Percentiles rank a stretch among this genome's conserved stretches.
These are phyloP conservation scores for Acleris laterana DNA, from an alignment of 2,888 invertebrate genomes.

Conservation along the genomic window DNA sequence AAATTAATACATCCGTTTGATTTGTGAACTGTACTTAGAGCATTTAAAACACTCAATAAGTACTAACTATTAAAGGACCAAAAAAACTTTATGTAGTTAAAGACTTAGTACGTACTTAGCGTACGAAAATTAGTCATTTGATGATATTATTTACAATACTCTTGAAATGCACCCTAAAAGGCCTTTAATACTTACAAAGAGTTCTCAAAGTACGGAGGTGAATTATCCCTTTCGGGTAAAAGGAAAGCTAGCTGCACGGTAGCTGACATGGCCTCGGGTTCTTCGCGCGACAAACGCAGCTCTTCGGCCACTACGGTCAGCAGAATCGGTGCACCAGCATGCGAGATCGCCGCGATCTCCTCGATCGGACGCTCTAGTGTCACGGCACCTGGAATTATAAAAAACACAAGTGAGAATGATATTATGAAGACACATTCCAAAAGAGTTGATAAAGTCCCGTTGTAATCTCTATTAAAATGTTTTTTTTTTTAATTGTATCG, in stretches of 20 bases:
- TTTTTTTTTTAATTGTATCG: too few relatives aligned
- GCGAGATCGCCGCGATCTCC: slow-evolving; percentile 91
- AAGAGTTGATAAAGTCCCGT: too few relatives aligned
- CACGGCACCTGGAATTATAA: slow-evolving; percentile 70
- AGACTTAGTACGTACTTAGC: too few relatives aligned
- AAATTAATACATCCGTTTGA: too few relatives aligned
- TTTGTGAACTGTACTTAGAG: too few relatives aligned
- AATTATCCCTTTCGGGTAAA: slow-evolving; percentile 90
- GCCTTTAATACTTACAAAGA: slow-evolving; percentile 88
- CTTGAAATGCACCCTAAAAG: too few relatives aligned
- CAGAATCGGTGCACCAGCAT: slow-evolving; percentile 92
- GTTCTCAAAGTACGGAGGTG: slow-evolving; percentile 91
- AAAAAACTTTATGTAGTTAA: too few relatives aligned
- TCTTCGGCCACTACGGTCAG: slow-evolving; percentile 94
- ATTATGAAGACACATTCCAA: not conserved
- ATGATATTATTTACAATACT: too few relatives aligned
- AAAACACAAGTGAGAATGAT: not conserved
- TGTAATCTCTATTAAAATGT: too few relatives aligned
- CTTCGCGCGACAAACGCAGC: slow-evolving; percentile 88
- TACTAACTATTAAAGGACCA: too few relatives aligned
- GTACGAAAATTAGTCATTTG: too few relatives aligned
- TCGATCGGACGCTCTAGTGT: slow-evolving; percentile 87
- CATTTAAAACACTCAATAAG: too few relatives aligned
- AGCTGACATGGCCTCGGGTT: slow-evolving; percentile 91
- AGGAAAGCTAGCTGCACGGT: slow-evolving; percentile 93